phyloP scores from a whole-genome alignment of 2,888 invertebrate genomes.

The Rhodophaea formosa region DNA sequence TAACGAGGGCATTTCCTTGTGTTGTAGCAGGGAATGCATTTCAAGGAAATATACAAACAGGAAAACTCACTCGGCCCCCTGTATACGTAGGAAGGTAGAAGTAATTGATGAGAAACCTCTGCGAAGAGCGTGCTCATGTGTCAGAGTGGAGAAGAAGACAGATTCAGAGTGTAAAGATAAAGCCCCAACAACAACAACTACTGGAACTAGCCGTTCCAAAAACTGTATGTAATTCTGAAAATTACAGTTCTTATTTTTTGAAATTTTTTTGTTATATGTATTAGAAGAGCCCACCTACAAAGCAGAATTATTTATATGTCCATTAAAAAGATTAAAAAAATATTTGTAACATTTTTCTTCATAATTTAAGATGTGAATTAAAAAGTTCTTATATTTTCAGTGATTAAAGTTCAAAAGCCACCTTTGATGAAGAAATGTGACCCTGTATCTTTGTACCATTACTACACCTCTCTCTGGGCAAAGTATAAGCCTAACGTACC shows the following conservation, averaged over 20 bases:
- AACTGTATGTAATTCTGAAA: constrained; percentile 54
- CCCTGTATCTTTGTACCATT: constrained; percentile 88
- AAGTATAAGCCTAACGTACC: constrained; percentile 86
- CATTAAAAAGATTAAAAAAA: too few relatives aligned
- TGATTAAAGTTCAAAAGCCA: constrained; percentile 81
- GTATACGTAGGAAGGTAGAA: constrained; percentile 41
- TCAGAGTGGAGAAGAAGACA: constrained; percentile 54
- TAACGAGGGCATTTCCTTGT: constrained; percentile 36
- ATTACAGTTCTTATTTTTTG: too few relatives aligned
- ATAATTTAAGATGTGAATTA: background rate
- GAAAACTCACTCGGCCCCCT: constrained; percentile 60
- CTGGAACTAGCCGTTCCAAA: constrained; percentile 41
- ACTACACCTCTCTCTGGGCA: constrained; percentile 88
- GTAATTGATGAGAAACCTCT: constrained; percentile 38
- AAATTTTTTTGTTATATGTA: too few relatives aligned
- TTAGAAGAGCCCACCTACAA: too few relatives aligned
- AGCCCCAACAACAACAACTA: constrained; percentile 29
- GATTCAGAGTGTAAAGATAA: constrained; percentile 44
- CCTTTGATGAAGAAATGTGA: constrained; percentile 80
- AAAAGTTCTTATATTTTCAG: constrained; percentile 55
- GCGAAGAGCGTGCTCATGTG: constrained; percentile 64
- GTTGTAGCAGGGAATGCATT: constrained; percentile 54
- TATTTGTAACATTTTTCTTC: too few relatives aligned
- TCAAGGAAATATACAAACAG: constrained; percentile 36
- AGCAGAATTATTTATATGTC: too few relatives aligned